Percentiles rank a stretch among this genome's conserved stretches.
Conservation (phyloP, 2,888 invertebrate species). For the Melipona bicolor region DNA sequence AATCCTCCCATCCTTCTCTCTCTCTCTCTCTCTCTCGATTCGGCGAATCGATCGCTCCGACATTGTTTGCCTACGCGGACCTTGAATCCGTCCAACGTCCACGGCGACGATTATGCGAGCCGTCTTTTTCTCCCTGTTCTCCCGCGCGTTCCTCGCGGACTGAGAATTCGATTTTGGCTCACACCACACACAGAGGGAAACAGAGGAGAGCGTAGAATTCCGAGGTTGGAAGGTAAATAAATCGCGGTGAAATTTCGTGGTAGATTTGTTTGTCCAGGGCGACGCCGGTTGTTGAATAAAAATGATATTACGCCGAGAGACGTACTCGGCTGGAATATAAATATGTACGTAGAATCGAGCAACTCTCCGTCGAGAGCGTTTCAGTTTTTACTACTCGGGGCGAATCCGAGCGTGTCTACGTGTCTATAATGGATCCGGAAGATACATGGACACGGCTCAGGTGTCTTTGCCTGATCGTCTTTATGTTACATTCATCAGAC, state of each 20-base stretch:
- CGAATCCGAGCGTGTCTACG: neutral
- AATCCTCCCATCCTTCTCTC: no score
- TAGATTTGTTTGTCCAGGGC: no score
- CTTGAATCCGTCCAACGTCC: constrained; percentile 31
- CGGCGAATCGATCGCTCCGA: constrained; percentile 44
- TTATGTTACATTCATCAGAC: constrained; percentile 13
- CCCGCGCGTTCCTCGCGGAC: neutral
- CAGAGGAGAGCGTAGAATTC: neutral
- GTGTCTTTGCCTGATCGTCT: constrained; percentile 3
- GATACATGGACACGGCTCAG: constrained; percentile 6
- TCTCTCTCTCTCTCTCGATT: no score
- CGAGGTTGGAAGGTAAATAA: neutral
- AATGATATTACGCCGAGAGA: neutral
- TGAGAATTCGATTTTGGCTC: neutral
- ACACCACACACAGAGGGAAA: neutral
- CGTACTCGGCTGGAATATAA: no score
- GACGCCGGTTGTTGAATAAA: neutral
- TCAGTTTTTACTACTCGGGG: neutral
- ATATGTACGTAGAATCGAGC: no score
- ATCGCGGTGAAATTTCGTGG: neutral
- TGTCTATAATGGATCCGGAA: neutral
- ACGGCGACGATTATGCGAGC: constrained; percentile 5
- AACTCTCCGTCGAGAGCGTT: no score
- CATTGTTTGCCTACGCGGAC: constrained; percentile 50
- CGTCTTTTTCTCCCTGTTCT: neutral